Evolutionary conservation across 2,797 vertebrate species (phyloP).

Genomic region (Microctenopoma stevenorrisi): DNA sequence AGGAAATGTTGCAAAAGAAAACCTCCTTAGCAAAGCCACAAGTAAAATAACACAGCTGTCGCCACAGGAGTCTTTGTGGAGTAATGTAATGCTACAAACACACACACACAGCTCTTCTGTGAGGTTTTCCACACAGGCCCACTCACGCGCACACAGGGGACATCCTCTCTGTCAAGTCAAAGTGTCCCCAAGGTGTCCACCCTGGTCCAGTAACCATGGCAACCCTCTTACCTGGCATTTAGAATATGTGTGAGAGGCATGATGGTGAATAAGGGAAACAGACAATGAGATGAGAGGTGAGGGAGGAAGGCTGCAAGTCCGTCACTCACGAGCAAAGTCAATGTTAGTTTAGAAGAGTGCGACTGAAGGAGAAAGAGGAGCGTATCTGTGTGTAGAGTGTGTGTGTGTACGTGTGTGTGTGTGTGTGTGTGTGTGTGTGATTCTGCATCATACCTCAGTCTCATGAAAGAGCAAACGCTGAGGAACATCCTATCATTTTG

Average conservation of each 20-base stretch:
- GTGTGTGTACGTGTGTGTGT: too few relatives aligned
- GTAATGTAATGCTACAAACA: conserved; percentile 18
- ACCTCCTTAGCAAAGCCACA: conserved; percentile 31
- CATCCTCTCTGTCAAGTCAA: conserved; percentile 63
- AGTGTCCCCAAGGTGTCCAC: conserved; percentile 71
- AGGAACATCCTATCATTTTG: background rate
- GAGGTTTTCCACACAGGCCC: conserved; percentile 27
- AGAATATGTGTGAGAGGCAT: conserved; percentile 65
- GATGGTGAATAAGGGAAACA: conserved; percentile 63
- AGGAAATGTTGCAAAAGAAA: conserved; percentile 44
- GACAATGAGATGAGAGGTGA: conserved; percentile 61
- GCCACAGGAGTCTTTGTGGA: conserved; percentile 36
- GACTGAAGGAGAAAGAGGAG: conserved; percentile 37
- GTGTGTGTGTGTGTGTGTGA: conserved; percentile 22
- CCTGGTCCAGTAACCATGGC: conserved; percentile 64
- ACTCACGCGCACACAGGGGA: conserved; percentile 47
- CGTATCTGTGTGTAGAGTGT: conserved; percentile 17
- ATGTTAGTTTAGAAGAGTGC: conserved; percentile 71
- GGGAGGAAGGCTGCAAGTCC: conserved; percentile 52
- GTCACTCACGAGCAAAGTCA: conserved; percentile 71
- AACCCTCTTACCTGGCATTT: conserved; percentile 75
- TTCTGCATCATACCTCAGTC: conserved; percentile 35
- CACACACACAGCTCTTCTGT: conserved; percentile 22
- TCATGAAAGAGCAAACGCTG: conserved; percentile 10
- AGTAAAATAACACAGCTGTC: conserved; percentile 34